These are phyloP conservation scores for Phasianus colchicus DNA, from an alignment of 2,113 vertebrate species.

Conservation along the genomic window DNA sequence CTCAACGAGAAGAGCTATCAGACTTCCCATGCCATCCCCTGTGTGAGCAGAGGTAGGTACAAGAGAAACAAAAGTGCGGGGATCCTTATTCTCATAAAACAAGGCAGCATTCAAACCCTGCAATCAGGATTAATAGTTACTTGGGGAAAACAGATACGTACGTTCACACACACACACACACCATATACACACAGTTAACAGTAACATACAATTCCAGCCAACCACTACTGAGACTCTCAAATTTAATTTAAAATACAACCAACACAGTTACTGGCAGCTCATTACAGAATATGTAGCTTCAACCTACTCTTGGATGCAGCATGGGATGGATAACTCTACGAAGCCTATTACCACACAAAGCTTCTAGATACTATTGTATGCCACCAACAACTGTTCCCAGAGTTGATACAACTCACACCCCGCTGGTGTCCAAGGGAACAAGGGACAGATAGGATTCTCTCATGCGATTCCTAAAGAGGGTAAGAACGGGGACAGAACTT, in stretches of 20 bases:
- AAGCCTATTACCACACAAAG: background rate
- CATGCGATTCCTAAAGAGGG: background rate
- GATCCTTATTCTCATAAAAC: constrained; percentile 97
- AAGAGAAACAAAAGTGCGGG: constrained; percentile 94
- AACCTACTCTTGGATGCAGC: background rate
- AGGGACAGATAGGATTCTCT: constrained; percentile 22
- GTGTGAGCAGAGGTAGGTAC: constrained; percentile 98
- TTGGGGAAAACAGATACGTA: background rate
- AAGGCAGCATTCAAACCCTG: constrained; percentile 96
- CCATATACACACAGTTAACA: background rate
- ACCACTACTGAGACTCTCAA: background rate
- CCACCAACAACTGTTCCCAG: background rate
- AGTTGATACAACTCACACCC: background rate
- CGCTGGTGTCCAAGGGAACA: background rate
- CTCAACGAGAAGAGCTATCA: constrained; percentile 93
- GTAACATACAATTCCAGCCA: background rate
- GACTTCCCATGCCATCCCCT: constrained; percentile 97
- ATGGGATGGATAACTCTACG: background rate
- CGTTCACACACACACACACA: background rate
- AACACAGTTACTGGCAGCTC: background rate
- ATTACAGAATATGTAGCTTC: background rate
- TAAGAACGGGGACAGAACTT: background rate
- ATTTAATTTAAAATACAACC: background rate
- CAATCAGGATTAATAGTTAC: constrained; percentile 48
- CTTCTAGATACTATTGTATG: background rate